Base-by-base conservation (phyloP, 2,797 vertebrate species). In the Diglossa cyanea region DNA sequence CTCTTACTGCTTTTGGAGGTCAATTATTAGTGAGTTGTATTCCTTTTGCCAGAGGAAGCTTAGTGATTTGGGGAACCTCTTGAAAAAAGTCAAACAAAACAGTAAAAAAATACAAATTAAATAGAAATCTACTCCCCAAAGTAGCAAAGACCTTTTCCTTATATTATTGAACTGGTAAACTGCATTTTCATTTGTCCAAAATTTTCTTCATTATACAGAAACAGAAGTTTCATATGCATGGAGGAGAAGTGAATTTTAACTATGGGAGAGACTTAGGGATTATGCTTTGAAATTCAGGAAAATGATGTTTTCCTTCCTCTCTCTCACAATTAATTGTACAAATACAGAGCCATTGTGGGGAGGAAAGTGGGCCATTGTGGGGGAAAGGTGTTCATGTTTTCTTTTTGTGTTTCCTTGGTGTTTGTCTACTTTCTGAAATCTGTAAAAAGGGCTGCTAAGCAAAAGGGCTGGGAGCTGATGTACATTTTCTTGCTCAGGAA, bases 1-100 rank as follows among this genome's bases (percentile, higher is more conserved):
- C 82, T 94, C 66, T 94, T 91, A 93, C 28, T 7, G 2, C 10
- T 78, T 91, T 81, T 83, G 53, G 78, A 95, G 78, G 68, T 68
- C 84, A 91, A 53, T 86, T 93, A 66, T 58, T 86, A 81, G 31
- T 91, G 91, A 96, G 70, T 33, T 68, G 39, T 50, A 55, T 60
- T 93, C 28, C 19, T 84, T 13, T 72, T 55, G 62, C 82, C 73
- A 78, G 58, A 78, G 79, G 81, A 96, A 81, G 20, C 11, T 70
- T 62, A 53, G 73, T 66, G 31, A 86, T 73, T 90, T 75, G 16
- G 70, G 24, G 58, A 50, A 11, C 31, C 0, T 0, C 75, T 81
- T 37, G 28, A 33, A 72, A 57, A 66, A 42, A 75, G 11, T 5
- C 5, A 24, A 81, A 48, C 1, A n/a, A 37, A 37, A 9, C 2